Evolutionary conservation across 2,113 vertebrate species (phyloP).

Genomic region (Scomber colias): DNA sequence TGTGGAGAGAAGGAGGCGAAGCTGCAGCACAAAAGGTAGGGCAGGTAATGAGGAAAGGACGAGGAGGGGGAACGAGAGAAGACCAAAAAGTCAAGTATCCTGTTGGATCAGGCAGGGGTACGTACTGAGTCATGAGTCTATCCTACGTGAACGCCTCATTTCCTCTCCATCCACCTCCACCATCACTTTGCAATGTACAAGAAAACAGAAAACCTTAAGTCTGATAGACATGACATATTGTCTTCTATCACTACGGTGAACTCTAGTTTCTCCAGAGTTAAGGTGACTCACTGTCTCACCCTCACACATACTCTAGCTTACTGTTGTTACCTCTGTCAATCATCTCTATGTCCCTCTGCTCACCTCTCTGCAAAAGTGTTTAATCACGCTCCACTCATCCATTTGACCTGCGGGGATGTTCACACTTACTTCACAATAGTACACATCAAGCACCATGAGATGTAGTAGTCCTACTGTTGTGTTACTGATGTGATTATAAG

Average conservation of each 20-base stretch:
- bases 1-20: background rate
- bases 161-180: background rate
- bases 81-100: background rate
- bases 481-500: too few relatives aligned
- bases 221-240: background rate
- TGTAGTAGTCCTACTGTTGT: background rate
- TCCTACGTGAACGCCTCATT: background rate
- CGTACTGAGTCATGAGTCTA: background rate
- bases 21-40: conserved; percentile 4
- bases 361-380: background rate
- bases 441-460: conserved; percentile 6
- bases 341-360: conserved; percentile 9
- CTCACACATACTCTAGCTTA: background rate
- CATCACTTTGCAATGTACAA: background rate
- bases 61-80: background rate
- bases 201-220: background rate
- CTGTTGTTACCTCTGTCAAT: conserved; percentile 30
- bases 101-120: background rate
- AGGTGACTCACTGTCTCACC: background rate
- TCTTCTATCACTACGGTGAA: too few relatives aligned
- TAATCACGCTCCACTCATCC: conserved; percentile 25
- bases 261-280: background rate
- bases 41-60: background rate
- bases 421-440: background rate
- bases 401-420: background rate